Conservation (phyloP, 1,140 invertebrate genomes). For the Radopholus similis region DNA sequence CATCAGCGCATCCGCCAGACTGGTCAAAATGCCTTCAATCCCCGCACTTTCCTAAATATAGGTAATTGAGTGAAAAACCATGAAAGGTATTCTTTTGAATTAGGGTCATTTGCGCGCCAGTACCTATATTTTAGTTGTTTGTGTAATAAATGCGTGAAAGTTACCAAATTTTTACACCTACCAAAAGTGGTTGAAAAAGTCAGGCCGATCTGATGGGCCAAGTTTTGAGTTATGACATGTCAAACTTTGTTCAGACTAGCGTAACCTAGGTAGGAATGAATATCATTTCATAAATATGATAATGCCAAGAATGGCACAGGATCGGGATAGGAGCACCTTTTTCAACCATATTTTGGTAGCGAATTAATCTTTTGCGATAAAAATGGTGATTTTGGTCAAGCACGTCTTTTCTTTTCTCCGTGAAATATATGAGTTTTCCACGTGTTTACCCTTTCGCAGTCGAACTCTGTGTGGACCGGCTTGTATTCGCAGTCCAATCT, state of each 20-base stretch:
- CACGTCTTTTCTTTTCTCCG: not conserved
- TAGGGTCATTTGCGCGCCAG: too few species aligned
- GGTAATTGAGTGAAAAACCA: not conserved
- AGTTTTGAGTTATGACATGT: too few species aligned
- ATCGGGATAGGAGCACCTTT: not conserved
- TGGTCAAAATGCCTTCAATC: too few species aligned
- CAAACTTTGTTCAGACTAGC: too few species aligned
- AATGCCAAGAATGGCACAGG: not conserved
- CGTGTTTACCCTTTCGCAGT: not conserved
- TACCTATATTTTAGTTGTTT: too few species aligned
- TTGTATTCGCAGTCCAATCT: not conserved
- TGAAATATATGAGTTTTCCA: not conserved
- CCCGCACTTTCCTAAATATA: too few species aligned
- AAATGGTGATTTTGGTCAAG: not conserved
- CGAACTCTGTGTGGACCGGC: not conserved
- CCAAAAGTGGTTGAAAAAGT: too few species aligned
- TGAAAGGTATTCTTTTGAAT: too few species aligned
- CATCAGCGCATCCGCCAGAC: not conserved
- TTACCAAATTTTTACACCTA: too few species aligned
- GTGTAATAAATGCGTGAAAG: too few species aligned
- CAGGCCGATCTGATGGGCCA: too few species aligned
- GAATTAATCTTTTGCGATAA: too few species aligned
- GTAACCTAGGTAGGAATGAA: not conserved
- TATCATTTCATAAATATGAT: not conserved
- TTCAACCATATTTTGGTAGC: not conserved